Evolutionary conservation across 2,797 vertebrate species (phyloP), one percentile per base, ranked within the genome.

Genomic region (Aselliscus stoliczkanus): DNA sequence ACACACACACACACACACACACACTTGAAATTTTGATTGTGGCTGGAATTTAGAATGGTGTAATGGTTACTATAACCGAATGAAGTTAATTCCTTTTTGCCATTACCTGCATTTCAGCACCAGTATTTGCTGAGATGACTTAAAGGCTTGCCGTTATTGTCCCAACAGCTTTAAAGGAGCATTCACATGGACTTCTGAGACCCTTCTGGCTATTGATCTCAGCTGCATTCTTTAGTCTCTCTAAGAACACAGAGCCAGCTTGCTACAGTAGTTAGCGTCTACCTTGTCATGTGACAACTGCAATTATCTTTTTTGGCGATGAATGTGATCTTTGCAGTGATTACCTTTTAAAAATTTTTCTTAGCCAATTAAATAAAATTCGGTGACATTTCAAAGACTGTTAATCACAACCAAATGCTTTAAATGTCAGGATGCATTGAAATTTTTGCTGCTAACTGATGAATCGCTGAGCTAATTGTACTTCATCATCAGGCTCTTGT

Each of bases 391-490:
- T 99, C 98, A 98, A 98, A 98, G 98, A 97, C 98, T 96, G 98
- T 98, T 98, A 98, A 99, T 99, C 98, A 99, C 97, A 98, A 98
- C 98, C 97, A 98, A 99, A 98, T 97, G 98, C 97, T 98, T 93
- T 98, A 98, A 98, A 98, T 98, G 98, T 99, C 98, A 99, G 98
- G 97, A 98, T 97, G 98, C 98, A 98, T 97, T 98, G 97, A 98
- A 98, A 98, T 96, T 97, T 98, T 98, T 90, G 5, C 96, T 98
- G 95, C 96, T 98, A 98, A 98, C 97, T 98, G 98, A 98, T 98
- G 98, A 98, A 98, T 98, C 98, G 98, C 96, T 97, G 97, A 98
- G 97, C 97, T 99, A 99, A 98, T 99, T 99, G 98, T 98, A 98
- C 98, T 98, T 99, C 98, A 98, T 98, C 97, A 98, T 97, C 98